Evolutionary conservation across 2,888 invertebrate genomes (phyloP).

Genomic region (Sarcophaga rosellei): DNA sequence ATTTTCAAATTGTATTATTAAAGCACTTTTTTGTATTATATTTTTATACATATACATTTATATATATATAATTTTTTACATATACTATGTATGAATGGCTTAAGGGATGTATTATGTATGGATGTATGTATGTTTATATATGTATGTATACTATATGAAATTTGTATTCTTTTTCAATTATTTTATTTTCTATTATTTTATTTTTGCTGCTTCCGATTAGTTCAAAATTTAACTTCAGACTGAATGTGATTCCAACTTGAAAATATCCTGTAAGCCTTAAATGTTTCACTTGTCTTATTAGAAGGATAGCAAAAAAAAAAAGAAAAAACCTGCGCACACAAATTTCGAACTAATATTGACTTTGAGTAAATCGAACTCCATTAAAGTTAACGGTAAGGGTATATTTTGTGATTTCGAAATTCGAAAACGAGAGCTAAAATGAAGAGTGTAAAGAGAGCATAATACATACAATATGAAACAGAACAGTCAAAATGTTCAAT

Average conservation of each 20-base stretch:
- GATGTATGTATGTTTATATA: constrained; percentile 28
- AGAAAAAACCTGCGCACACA: constrained; percentile 79
- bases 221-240: constrained; percentile 80
- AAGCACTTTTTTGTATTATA: constrained; percentile 64
- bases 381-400: constrained; percentile 28
- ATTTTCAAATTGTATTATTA: constrained; percentile 52
- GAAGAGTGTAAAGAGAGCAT: neutral
- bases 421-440: neutral
- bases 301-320: constrained; percentile 78
- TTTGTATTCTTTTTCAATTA: constrained; percentile 51
- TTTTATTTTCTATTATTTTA: constrained; percentile 67
- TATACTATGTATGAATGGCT: constrained; percentile 50
- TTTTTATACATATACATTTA: constrained; percentile 55
- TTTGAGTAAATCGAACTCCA: constrained; percentile 35
- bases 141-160: constrained; percentile 53
- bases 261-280: constrained; percentile 75
- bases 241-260: constrained; percentile 75
- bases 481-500: constrained; percentile 8
- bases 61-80: constrained; percentile 54
- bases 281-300: constrained; percentile 68
- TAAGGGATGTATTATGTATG: too few species aligned
- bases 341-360: constrained; percentile 73
- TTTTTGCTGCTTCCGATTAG: constrained; percentile 78
- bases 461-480: neutral
- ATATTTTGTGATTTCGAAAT: constrained; percentile 14